phyloP scores from a whole-genome alignment of 2,888 invertebrate species.

The Myopa testacea region DNA sequence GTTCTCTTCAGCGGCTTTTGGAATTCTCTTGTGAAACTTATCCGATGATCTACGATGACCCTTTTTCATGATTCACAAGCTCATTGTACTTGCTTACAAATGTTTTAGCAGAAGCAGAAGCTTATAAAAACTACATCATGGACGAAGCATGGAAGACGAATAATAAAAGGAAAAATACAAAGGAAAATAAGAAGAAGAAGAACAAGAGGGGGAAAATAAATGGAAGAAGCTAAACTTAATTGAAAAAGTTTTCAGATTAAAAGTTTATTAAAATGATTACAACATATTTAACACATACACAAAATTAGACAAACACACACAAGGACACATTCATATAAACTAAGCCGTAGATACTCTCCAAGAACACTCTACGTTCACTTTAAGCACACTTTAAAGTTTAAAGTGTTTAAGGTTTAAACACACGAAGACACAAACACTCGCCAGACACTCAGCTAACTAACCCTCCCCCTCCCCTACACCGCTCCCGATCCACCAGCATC shows the following conservation, averaged over 20 bases:
- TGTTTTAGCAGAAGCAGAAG: too few species aligned
- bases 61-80: too few species aligned
- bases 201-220: background rate
- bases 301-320: too few species aligned
- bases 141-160: background rate
- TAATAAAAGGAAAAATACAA: background rate
- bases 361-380: too few species aligned
- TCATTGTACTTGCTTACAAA: too few species aligned
- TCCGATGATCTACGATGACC: too few species aligned
- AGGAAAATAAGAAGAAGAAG: too few species aligned
- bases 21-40: too few species aligned
- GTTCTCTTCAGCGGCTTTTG: too few species aligned
- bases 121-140: background rate
- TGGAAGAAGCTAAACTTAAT: slow-evolving; percentile 14
- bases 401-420: too few species aligned
- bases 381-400: background rate
- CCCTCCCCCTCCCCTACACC: background rate
- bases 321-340: background rate
- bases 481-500: too few species aligned
- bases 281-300: slow-evolving; percentile 26
- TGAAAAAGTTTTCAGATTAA: slow-evolving; percentile 36
- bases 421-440: slow-evolving; percentile 3
- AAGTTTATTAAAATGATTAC: slow-evolving; percentile 36
- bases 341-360: background rate
- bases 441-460: background rate